Percentiles rank a stretch among this genome's conserved stretches.
Evolutionary conservation across 2,113 vertebrate species (phyloP).

Genomic region (Enhydra lutris): DNA sequence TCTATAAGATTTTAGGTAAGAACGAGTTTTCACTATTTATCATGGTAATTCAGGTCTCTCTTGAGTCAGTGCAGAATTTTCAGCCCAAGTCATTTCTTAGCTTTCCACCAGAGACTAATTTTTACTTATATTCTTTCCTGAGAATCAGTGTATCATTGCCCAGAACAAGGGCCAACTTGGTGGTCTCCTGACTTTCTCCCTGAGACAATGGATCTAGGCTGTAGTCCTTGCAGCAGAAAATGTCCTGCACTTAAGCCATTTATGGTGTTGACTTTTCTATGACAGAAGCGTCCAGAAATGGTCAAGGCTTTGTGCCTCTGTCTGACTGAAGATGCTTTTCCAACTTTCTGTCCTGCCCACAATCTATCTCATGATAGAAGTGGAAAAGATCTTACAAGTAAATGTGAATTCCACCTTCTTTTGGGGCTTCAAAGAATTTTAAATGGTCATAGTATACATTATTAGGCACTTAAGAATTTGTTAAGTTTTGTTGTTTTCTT

Average conservation of each 20-base stretch:
- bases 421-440: not conserved
- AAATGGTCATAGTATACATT: not conserved
- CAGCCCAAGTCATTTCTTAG: not conserved
- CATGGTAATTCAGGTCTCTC: not conserved
- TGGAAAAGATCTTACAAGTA: not conserved
- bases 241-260: not conserved
- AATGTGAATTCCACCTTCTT: not conserved
- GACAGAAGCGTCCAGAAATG: not conserved
- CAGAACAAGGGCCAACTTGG: not conserved
- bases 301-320: not conserved
- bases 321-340: not conserved
- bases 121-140: not conserved
- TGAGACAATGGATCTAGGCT: not conserved
- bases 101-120: not conserved
- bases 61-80: not conserved
- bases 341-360: not conserved
- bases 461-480: not conserved
- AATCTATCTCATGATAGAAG: not conserved
- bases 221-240: not conserved
- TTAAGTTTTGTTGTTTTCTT: not conserved
- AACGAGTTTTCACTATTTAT: not conserved
- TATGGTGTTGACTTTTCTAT: not conserved
- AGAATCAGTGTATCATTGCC: not conserved
- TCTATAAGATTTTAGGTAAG: not conserved
- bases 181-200: not conserved